Conservation (phyloP, 2,888 invertebrate species). For the Coleophora flavipennella region DNA sequence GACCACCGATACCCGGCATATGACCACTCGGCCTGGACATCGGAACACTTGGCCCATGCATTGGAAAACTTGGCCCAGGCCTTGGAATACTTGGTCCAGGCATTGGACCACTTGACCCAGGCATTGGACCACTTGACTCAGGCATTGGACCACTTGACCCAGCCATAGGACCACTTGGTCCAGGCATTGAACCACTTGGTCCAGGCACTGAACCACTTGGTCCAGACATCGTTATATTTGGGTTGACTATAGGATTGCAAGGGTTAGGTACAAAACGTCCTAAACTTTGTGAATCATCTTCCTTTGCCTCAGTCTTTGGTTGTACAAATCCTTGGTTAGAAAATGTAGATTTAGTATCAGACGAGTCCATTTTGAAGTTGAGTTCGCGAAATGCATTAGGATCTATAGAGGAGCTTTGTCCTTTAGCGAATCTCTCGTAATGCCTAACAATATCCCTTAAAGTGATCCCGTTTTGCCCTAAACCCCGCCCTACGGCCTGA, state of each 20-base stretch:
- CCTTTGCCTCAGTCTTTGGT: no score
- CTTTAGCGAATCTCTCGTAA: constrained; percentile 32
- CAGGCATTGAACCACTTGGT: background rate
- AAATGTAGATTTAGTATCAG: no score
- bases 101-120: background rate
- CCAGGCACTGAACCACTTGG: background rate
- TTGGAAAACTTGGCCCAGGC: background rate
- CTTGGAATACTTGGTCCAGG: background rate
- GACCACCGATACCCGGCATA: background rate
- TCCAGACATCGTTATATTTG: background rate
- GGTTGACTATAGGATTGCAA: background rate
- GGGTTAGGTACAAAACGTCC: background rate
- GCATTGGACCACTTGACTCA: background rate
- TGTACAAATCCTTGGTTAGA: no score
- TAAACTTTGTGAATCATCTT: background rate
- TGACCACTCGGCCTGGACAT: background rate
- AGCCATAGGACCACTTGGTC: background rate
- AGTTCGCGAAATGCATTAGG: constrained; percentile 16
- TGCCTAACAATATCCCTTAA: constrained; percentile 35
- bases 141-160: background rate
- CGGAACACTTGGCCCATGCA: background rate
- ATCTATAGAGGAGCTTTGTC: constrained; percentile 22
- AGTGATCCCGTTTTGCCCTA: constrained; percentile 39
- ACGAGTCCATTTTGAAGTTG: background rate
- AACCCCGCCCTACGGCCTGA: constrained; percentile 33